Base-by-base conservation (phyloP, 2,113 vertebrate genomes). In the Numenius arquata region DNA sequence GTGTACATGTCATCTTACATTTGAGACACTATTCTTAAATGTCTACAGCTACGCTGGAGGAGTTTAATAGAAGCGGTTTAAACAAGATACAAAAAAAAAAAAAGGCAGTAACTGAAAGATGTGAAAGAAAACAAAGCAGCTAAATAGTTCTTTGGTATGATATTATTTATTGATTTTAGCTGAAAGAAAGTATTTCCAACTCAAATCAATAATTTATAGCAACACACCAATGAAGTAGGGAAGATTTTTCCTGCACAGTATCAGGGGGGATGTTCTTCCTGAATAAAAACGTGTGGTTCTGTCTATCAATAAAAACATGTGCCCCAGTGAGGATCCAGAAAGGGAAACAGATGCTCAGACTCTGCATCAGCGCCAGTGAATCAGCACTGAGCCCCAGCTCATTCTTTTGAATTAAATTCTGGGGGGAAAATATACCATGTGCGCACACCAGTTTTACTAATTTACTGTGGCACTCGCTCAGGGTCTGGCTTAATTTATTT, bases 141-240 rank as follows among this genome's bases (percentile, higher is more conserved):
- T 96, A 97, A 97, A 86, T 74, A 86, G 83, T 66, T 93, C 92
- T 97, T 95, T 94, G 92, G 90, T 95, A 88, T 59, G 83, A 48
- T 95, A 97, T 95, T 96, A 96, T 96, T 97, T 96, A 97, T 97
- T 97, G 96, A 97, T 97, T 97, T 96, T 85, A 94, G 88, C 85
- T 95, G 95, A 97, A 97, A 96, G 94, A 94, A 92, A 97, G 85
- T 77, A 94, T 89, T 93, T 95, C 76, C 72, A 96, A 92, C 85
- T 73, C 41, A 70, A 95, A 97, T 97, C 95, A 97, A 97, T 95
- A 95, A 97, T 96, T 96, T 93, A 95, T 90, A 96, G 70, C 76
- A 96, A 93, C 85, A 90, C 83, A 82, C 78, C 75, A 94, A 89
- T 1, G 1, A 96, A 90, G 81, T 7, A 87, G 53, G 47, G 62